Evolutionary conservation across 2,888 invertebrate species (phyloP), one percentile per base, ranked within the genome.

Genomic region (Drosophila dives): DNA sequence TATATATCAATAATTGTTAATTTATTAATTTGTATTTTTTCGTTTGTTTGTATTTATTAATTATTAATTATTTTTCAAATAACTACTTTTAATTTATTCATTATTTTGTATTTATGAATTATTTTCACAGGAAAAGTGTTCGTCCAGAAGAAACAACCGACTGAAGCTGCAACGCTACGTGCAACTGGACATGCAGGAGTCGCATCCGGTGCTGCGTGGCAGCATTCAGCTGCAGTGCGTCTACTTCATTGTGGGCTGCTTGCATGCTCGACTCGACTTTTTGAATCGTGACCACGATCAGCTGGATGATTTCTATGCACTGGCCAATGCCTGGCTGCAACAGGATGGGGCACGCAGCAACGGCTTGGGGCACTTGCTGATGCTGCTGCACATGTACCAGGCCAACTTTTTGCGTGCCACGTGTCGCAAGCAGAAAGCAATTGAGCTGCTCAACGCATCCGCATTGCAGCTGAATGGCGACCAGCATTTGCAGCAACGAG

Each of bases 251-350:
- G 75, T 91, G 11, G 92, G 92, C 11, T 90, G 90, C 34, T 75
- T 92, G 0, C 86, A 89, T 76, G 92, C 92, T 1, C 88, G 92
- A 4, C 77, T 91, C 2, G 64, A 82, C 50, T 92, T 89, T 12
- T 79, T 93, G 2, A 85, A 82, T 29, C 79, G 90, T 3, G 79
- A 91, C 15, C 81, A 83, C 51, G 85, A 75, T 0, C 85, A 88
- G 54, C 68, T 92, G 12, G 81, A 90, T 7, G 54, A 64, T 1
- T 93, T 92, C 59, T 92, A 91, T 64, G 72, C 68, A 26, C 62
- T 68, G 53, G 80, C 90, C 0, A 68, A 74, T 6, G 54, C 72
- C 11, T 92, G 91, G 91, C 36, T 87, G 34, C 45, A 51, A 12
- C 59, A 59, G 20, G 70, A 76, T 20, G 50, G 51, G 7, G 72